A percentile compares a stretch with the other conserved stretches of the same genome.
phyloP scores from a whole-genome alignment of 2,888 invertebrate genomes.

The Thereva unica region DNA sequence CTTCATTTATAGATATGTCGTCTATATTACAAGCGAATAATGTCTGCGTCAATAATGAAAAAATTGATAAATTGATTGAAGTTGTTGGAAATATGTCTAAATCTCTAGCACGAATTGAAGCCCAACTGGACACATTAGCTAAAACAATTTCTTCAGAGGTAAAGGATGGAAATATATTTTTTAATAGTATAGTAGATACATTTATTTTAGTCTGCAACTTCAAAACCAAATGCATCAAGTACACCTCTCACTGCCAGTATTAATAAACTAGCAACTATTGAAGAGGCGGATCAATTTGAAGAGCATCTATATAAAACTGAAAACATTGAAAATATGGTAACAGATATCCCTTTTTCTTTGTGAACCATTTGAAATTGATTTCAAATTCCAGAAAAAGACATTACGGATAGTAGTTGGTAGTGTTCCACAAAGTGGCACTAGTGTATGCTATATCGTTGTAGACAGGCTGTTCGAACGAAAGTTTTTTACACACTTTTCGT shows the following conservation, averaged over 20 bases:
- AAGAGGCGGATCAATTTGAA: no score
- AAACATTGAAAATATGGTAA: no score
- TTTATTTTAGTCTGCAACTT: not conserved
- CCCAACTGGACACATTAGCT: not conserved
- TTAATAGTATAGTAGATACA: not conserved
- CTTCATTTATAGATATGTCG: no score
- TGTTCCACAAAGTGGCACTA: no score
- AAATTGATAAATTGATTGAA: not conserved
- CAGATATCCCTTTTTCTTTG: no score
- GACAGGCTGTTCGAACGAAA: no score
- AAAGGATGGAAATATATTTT: not conserved
- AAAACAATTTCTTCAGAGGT: constrained; percentile 2
- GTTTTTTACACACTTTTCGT: no score
- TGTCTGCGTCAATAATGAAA: not conserved
- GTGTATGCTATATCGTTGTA: no score
- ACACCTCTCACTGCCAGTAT: not conserved
- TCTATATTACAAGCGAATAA: not conserved
- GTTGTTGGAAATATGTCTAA: not conserved
- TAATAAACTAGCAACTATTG: not conserved
- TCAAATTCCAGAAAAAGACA: no score
- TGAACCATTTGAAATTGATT: no score
- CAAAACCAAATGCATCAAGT: not conserved
- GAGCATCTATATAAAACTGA: no score
- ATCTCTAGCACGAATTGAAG: constrained; percentile 1
- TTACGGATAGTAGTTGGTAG: no score